Conservation (phyloP, 2,888 invertebrate genomes). For the Aphidius colemani region DNA sequence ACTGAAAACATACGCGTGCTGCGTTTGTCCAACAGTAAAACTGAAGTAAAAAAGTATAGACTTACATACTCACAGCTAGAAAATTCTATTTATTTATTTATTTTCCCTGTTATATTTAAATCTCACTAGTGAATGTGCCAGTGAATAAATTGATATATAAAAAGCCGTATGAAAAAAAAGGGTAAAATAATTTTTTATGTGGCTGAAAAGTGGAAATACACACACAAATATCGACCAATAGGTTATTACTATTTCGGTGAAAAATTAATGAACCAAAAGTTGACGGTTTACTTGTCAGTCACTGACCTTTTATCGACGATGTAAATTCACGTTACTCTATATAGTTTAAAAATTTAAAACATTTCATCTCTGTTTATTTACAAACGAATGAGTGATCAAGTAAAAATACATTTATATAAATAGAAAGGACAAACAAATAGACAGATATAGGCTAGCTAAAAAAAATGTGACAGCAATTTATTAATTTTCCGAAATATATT, state of each 20-base stretch:
- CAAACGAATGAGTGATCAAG: too few relatives aligned
- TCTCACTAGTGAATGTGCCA: background rate
- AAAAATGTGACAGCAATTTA: too few relatives aligned
- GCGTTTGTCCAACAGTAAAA: background rate
- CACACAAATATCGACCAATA: constrained; percentile 22
- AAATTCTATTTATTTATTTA: too few relatives aligned
- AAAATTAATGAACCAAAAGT: constrained; percentile 14
- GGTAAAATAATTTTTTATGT: background rate
- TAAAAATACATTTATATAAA: too few relatives aligned
- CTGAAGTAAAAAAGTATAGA: background rate
- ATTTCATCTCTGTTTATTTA: background rate
- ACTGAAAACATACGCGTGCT: background rate
- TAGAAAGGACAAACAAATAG: too few relatives aligned
- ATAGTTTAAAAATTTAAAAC: background rate
- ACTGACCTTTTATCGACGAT: constrained; percentile 9
- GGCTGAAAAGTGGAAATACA: constrained; percentile 6
- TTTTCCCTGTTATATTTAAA: too few relatives aligned
- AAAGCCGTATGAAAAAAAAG: constrained; percentile 10
- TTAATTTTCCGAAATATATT: background rate
- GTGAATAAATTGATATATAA: constrained; percentile 21
- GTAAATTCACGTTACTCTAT: background rate
- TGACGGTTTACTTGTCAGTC: constrained; percentile 15
- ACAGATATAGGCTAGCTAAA: too few relatives aligned
- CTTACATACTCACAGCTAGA: background rate
- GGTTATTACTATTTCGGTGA: constrained; percentile 12